phyloP scores from a whole-genome alignment of 1,140 invertebrate species.

The Platorchestia sp. region DNA sequence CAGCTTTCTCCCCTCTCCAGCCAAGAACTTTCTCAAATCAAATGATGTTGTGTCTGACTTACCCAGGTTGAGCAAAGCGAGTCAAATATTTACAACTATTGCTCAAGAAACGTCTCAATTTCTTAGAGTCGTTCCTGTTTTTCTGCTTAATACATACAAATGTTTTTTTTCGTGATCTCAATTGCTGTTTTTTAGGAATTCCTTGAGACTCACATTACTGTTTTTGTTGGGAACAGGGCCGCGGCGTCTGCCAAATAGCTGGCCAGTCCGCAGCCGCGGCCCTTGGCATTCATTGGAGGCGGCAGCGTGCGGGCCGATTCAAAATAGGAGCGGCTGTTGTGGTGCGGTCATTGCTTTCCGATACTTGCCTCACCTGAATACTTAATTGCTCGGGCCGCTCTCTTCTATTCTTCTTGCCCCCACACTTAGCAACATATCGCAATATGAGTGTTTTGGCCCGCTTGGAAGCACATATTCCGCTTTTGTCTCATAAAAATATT shows the following conservation, averaged over 20 bases:
- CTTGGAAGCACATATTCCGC: background rate
- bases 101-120: background rate
- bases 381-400: background rate
- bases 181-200: background rate
- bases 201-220: background rate
- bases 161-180: background rate
- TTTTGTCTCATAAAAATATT: background rate
- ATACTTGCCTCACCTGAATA: constrained; percentile 45
- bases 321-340: constrained; percentile 42
- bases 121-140: background rate
- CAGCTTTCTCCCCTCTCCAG: background rate
- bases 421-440: background rate
- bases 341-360: constrained; percentile 50
- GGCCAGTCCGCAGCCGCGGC: background rate
- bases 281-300: constrained; percentile 38
- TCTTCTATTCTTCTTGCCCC: background rate
- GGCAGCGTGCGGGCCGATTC: background rate
- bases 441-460: background rate
- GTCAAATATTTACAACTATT: background rate
- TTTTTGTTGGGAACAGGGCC: background rate
- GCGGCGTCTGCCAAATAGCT: constrained; percentile 3
- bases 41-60: background rate
- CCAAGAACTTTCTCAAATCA: background rate
- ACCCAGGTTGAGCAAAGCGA: background rate
- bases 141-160: constrained; percentile 20